A percentile compares a stretch with the other conserved stretches of the same genome.
Evolutionary conservation across 92 coral and sea anemone genomes (phyloP).

Genomic region (Phenganax marumi): DNA sequence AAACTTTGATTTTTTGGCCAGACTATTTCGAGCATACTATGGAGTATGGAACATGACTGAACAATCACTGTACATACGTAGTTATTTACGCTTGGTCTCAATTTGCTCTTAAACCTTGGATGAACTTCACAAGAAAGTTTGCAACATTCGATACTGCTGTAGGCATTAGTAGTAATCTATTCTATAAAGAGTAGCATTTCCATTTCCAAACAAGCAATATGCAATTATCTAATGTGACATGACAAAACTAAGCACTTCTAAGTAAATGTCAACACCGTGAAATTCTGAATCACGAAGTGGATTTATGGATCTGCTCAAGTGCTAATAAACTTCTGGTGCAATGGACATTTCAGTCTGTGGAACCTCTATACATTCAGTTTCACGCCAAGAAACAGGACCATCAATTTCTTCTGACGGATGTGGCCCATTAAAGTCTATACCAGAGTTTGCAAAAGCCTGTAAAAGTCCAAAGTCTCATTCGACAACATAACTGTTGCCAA

Average conservation of each 20-base stretch:
- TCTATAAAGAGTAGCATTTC: too few relatives aligned
- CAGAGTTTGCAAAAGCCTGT: constrained; percentile 31
- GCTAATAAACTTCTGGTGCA: constrained; percentile 34
- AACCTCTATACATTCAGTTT: constrained; percentile 49
- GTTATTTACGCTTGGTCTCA: too few relatives aligned
- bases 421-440: constrained; percentile 45
- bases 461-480: too few relatives aligned
- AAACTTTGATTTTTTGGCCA: too few relatives aligned
- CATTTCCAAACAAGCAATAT: not conserved
- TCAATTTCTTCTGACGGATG: constrained; percentile 47
- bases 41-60: too few relatives aligned
- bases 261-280: constrained; percentile 53
- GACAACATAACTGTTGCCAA: too few relatives aligned
- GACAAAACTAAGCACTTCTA: constrained; percentile 33
- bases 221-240: not conserved
- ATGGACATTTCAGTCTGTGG: constrained; percentile 48
- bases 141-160: too few relatives aligned
- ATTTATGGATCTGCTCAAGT: constrained; percentile 44
- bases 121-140: too few relatives aligned
- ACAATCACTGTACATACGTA: too few relatives aligned
- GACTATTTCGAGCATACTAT: too few relatives aligned
- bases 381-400: constrained; percentile 34
- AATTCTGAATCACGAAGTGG: constrained; percentile 45
- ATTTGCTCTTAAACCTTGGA: too few relatives aligned
- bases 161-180: too few relatives aligned